Evolutionary conservation across 2,113 vertebrate species (phyloP).

Genomic region (Labrus mixtus): DNA sequence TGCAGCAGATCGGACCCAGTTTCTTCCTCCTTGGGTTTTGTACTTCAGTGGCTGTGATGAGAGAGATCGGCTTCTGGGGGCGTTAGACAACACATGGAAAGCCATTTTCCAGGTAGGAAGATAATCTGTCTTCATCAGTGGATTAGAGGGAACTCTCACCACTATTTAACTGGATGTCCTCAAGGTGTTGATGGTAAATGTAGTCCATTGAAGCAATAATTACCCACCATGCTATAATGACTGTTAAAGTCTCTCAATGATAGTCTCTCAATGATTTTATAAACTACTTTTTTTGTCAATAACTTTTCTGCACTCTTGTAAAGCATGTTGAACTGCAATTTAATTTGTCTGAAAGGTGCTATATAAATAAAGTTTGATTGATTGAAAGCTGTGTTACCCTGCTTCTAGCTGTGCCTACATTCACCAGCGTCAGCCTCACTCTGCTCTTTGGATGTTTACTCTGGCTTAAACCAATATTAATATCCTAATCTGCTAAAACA

Average conservation of each 20-base stretch:
- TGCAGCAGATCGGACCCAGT: conserved; percentile 86
- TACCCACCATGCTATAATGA: not conserved
- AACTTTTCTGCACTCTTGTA: too few relatives aligned
- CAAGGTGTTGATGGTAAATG: not conserved
- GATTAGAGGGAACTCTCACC: not conserved
- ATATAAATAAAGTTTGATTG: too few relatives aligned
- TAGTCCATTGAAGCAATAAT: not conserved
- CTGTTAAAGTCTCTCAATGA: too few relatives aligned
- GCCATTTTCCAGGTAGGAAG: conserved; percentile 88
- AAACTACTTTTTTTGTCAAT: too few relatives aligned
- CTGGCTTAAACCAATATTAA: too few relatives aligned
- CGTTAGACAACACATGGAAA: conserved; percentile 85
- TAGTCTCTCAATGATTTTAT: too few relatives aligned
- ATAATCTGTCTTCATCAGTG: not conserved
- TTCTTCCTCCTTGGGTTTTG: conserved; percentile 92
- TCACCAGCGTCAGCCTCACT: too few relatives aligned
- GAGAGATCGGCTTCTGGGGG: conserved; percentile 89
- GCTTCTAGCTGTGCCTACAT: too few relatives aligned
- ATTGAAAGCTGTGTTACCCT: not conserved
- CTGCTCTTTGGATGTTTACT: too few relatives aligned
- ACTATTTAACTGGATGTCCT: not conserved
- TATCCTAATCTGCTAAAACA: too few relatives aligned
- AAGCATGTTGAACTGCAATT: too few relatives aligned
- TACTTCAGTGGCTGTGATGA: conserved; percentile 94
- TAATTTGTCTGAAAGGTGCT: too few relatives aligned